Base-by-base conservation (phyloP, 2,113 vertebrate species). In the Colinus virginianus region DNA sequence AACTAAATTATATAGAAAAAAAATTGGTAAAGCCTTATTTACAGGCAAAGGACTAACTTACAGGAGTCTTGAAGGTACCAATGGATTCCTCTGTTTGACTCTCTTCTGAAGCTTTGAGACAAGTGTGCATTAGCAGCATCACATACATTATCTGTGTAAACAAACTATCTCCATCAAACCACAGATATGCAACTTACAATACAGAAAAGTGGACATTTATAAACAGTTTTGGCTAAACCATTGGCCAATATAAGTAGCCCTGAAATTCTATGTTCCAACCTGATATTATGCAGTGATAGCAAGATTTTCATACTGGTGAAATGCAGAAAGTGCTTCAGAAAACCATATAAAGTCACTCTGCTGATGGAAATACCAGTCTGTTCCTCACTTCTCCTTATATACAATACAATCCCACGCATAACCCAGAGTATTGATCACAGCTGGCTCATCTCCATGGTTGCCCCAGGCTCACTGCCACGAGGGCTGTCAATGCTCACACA, bases 171-270 rank as follows among this genome's bases (percentile, higher is more conserved):
- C 4, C 3, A 4, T 2, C 30, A 25, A 85, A 42, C 10, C 12
- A 70, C 5, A 5, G 22, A 62, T 5, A 4, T 19, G 30, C 42
- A 49, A 40, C 11, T n/a, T 36, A 36, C 14, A 21, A 40, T 4
- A 32, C 0, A 0, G 42, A 34, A 83, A 58, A 49, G 2, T 79
- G 46, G 22, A 48, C 6, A 43, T 85, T 3, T 2, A 0, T 23
- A 7, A 76, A 61, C 26, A 85, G 26, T 61, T 87, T 78, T 56
- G 3, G 12, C 13, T 74, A 66, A 66, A 90, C 32, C 12, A 22
- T 28, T 14, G 16, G 30, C 26, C 36, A 62, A 14, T 12, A 48
- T 2, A 34, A 62, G 30, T 9, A 40, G 11, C 9, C 42, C 13
- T 45, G 13, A 81, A 67, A n/a, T 0, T 1, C 42, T 53, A 1